Evolutionary conservation across 2,113 vertebrate genomes (phyloP).

Genomic region (Ciconia boyciana): DNA sequence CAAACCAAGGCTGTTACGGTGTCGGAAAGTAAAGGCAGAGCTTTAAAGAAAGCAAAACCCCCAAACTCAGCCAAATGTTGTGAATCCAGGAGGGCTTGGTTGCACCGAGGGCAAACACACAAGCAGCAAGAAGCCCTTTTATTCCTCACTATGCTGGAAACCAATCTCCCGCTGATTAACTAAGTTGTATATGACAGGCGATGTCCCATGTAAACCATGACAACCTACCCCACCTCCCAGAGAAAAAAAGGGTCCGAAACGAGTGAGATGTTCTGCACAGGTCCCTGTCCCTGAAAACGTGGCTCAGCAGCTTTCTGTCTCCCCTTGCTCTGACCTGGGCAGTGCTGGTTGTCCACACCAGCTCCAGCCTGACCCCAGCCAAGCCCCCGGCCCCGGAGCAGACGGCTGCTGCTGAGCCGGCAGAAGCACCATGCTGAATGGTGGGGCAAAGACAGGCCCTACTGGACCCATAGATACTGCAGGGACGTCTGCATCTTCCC

Average conservation of each 20-base stretch:
- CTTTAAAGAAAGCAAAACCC: not conserved
- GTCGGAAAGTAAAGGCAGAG: not conserved
- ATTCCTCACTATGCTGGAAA: not conserved
- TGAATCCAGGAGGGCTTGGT: not conserved
- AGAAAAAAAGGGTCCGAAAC: not conserved
- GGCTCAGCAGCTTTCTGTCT: not conserved
- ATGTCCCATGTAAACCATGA: not conserved
- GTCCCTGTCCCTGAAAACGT: not conserved
- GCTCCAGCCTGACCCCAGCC: not conserved
- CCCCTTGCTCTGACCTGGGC: not conserved
- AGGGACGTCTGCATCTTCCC: not conserved
- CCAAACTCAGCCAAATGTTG: rapidly evolving
- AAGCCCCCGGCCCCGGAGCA: not conserved
- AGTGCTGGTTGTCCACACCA: not conserved
- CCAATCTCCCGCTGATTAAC: not conserved
- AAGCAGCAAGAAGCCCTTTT: not conserved
- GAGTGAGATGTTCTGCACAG: no score
- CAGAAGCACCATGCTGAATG: not conserved
- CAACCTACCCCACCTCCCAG: not conserved
- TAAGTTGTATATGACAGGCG: not conserved
- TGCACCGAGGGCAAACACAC: not conserved
- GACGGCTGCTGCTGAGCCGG: rapidly evolving
- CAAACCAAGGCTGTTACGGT: not conserved
- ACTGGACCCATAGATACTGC: not conserved
- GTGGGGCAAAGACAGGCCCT: not conserved